A percentile compares a stretch with the other conserved stretches of the same genome.
phyloP scores from a whole-genome alignment of 2,113 vertebrate species.

The Leiothrix lutea region DNA sequence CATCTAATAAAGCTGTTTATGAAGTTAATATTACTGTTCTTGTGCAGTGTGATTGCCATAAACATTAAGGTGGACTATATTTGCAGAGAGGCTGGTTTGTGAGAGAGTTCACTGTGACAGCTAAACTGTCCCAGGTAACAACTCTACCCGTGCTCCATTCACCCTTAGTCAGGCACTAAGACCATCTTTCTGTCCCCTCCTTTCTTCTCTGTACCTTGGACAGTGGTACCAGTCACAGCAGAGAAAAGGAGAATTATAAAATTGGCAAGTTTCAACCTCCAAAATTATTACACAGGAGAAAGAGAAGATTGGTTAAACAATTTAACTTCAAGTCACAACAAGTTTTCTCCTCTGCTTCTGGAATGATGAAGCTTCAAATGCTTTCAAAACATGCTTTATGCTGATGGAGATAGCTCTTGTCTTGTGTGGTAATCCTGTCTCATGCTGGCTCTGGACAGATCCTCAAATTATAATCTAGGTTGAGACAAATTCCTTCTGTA shows the following conservation, averaged over 20 bases:
- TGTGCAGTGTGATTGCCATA: not conserved
- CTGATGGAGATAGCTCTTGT: not conserved
- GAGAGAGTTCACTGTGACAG: not conserved
- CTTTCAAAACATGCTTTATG: not conserved
- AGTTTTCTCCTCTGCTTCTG: not conserved
- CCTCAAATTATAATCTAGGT: not conserved
- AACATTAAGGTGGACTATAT: not conserved
- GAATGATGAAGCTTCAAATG: not conserved
- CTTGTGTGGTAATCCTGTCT: not conserved
- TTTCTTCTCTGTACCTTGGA: not conserved
- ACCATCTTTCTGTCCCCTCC: not conserved
- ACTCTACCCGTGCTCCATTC: not conserved
- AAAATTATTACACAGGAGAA: not conserved
- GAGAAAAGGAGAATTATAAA: not conserved
- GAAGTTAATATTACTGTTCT: not conserved
- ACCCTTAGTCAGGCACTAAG: not conserved
- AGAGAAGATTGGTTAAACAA: not conserved
- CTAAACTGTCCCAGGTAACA: not conserved
- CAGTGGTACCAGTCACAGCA: not conserved
- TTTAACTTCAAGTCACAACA: not conserved
- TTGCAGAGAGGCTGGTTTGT: not conserved
- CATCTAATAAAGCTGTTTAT: not conserved
- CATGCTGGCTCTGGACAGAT: not conserved
- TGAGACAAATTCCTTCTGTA: not conserved
- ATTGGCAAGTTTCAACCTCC: not conserved